These are phyloP conservation scores for Psittacula echo DNA, from an alignment of 2,797 vertebrate genomes.

Conservation along the genomic window DNA sequence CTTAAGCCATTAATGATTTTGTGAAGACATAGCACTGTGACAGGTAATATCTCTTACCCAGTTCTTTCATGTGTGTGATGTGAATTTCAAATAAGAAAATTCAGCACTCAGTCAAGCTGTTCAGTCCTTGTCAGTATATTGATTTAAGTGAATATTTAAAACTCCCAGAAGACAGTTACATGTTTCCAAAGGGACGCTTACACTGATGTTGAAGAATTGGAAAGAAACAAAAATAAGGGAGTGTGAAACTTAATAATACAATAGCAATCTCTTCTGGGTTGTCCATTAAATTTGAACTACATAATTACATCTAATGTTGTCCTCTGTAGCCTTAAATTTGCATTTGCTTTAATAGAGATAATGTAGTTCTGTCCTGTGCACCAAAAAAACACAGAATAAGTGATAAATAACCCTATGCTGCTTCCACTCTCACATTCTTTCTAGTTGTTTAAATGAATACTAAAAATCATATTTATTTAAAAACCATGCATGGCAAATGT, in stretches of 20 bases:
- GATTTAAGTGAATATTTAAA: conserved; percentile 52
- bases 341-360: not conserved
- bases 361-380: not conserved
- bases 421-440: not conserved
- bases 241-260: not conserved
- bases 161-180: not conserved
- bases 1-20: conserved; percentile 13
- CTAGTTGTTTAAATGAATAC: not conserved
- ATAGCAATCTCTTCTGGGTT: not conserved
- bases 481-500: not conserved
- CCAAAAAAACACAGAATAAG: not conserved
- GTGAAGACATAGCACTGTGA: not conserved
- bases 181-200: not conserved
- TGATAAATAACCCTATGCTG: not conserved
- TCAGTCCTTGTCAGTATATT: conserved; percentile 16
- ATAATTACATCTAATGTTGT: not conserved
- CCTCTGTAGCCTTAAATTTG: not conserved
- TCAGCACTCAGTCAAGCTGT: not conserved
- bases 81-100: conserved; percentile 35
- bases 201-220: not conserved
- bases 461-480: not conserved
- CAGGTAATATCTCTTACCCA: not conserved
- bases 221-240: not conserved
- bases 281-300: not conserved
- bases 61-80: not conserved